phyloP scores from a whole-genome alignment of 2,113 vertebrate genomes.

The Eira barbara region DNA sequence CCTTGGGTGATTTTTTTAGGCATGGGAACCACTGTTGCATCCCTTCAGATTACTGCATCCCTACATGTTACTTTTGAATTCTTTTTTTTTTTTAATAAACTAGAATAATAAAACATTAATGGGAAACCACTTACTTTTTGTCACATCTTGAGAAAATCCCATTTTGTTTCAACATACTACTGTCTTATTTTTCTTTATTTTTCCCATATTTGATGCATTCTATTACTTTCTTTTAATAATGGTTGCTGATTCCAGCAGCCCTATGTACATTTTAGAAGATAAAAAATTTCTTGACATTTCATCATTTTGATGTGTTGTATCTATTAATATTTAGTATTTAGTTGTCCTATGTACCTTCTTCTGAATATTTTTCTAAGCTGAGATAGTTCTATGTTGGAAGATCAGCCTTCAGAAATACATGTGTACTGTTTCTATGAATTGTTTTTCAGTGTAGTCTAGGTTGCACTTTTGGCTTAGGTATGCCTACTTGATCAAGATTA shows the following conservation, averaged over 20 bases:
- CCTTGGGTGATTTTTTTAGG: not conserved
- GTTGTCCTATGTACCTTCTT: not conserved
- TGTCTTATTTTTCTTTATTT: not conserved
- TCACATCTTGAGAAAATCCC: not conserved
- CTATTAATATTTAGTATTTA: not conserved
- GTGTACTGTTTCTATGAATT: not conserved
- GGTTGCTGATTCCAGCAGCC: not conserved
- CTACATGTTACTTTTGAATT: not conserved
- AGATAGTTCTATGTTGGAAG: not conserved
- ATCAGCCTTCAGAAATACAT: not conserved
- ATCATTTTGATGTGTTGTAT: not conserved
- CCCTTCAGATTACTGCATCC: not conserved
- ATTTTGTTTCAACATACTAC: not conserved
- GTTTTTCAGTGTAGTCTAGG: rapidly evolving
- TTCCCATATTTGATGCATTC: not conserved
- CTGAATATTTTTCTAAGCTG: not conserved
- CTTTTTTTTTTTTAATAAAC: not conserved
- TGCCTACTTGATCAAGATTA: not conserved
- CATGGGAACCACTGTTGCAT: not conserved
- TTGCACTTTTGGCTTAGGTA: not conserved
- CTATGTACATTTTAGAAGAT: not conserved
- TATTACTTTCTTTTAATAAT: not conserved
- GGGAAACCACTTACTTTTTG: not conserved
- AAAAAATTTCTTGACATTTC: not conserved
- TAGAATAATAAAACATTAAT: not conserved